Percentiles rank a stretch among this genome's conserved stretches.
phyloP scores from a whole-genome alignment of 53 echinoderm and acorn worm species.

The Antedon mediterranea region DNA sequence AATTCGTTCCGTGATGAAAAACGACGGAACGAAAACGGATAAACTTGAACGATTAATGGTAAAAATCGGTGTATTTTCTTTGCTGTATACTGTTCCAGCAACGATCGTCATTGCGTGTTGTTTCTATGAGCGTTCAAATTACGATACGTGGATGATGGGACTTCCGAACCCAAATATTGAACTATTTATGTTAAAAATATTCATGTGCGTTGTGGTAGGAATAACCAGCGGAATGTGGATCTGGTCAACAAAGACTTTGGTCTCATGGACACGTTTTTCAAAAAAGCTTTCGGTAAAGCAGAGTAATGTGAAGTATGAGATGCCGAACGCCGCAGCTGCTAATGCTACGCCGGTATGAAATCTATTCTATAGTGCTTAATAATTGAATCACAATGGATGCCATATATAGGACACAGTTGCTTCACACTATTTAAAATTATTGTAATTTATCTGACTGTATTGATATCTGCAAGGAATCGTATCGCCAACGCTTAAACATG shows the following conservation, averaged over 20 bases:
- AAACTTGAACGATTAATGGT: slow-evolving; percentile 95
- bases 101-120: slow-evolving; percentile 90
- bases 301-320: not conserved
- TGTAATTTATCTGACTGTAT: no score
- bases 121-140: slow-evolving; percentile 74
- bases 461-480: no score
- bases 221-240: slow-evolving; percentile 99
- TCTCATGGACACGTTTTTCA: slow-evolving; percentile 76
- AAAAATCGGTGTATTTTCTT: slow-evolving; percentile 94
- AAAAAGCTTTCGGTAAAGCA: slow-evolving; percentile 10
- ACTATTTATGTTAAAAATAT: slow-evolving; percentile 94
- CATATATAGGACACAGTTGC: no score
- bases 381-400: no score
- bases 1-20: slow-evolving; percentile 92
- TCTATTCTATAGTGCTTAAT: not conserved
- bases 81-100: slow-evolving; percentile 91
- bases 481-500: no score
- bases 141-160: slow-evolving; percentile 38
- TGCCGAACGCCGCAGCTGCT: not conserved
- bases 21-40: slow-evolving; percentile 96
- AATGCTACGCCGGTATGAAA: not conserved
- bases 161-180: slow-evolving; percentile 77
- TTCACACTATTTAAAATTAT: no score
- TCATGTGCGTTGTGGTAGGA: slow-evolving; percentile 91
- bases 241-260: slow-evolving; percentile 89